A percentile compares a stretch with the other conserved stretches of the same genome.
These are phyloP conservation scores for Cephus rjabovi DNA, from an alignment of 2,888 invertebrate species.

Conservation along the genomic window DNA sequence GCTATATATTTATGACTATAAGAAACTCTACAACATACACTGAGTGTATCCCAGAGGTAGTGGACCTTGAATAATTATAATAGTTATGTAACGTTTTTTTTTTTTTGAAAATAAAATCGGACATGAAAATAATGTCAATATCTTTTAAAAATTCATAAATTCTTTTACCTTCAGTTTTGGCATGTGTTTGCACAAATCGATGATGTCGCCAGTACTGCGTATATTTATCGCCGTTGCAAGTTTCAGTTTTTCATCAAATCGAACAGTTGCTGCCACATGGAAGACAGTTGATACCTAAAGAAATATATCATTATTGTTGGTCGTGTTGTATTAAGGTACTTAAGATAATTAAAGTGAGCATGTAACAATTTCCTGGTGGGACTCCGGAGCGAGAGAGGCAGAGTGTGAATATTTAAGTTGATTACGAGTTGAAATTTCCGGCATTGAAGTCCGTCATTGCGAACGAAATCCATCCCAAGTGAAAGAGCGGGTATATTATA, in stretches of 20 bases:
- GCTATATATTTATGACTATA: not conserved
- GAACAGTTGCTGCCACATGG: conserved; percentile 82
- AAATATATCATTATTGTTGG: not conserved
- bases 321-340: not conserved
- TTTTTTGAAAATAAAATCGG: not conserved
- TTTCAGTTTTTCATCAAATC: conserved; percentile 79
- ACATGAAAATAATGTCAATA: not conserved
- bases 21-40: not conserved
- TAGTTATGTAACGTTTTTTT: not conserved
- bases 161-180: conserved; percentile 72
- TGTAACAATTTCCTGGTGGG: not conserved
- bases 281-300: conserved; percentile 70
- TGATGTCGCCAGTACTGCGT: conserved; percentile 73
- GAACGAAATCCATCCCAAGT: not conserved
- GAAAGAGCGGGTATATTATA: not conserved
- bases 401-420: not conserved
- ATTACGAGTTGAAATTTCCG: not conserved
- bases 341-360: not conserved
- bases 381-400: too few species aligned
- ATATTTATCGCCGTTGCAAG: conserved; percentile 79
- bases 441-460: not conserved
- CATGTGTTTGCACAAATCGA: conserved; percentile 76
- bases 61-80: not conserved
- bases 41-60: not conserved
- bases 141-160: not conserved